phyloP scores from a whole-genome alignment of 2,797 vertebrate species.

The Alcedo atthis region DNA sequence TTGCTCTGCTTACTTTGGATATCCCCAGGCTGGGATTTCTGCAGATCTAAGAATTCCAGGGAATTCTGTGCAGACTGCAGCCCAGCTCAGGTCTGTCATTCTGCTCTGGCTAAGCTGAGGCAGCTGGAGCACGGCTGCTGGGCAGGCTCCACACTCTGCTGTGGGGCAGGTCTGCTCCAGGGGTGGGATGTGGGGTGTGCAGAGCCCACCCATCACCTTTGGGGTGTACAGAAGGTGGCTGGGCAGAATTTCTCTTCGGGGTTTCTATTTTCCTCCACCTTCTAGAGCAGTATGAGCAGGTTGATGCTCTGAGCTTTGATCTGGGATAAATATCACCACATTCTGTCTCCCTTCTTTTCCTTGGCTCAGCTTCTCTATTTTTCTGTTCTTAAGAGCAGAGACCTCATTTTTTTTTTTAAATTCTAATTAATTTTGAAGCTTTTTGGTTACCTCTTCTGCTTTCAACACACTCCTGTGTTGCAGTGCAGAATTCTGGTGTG shows the following conservation, averaged over 20 bases:
- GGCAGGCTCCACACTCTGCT: background rate
- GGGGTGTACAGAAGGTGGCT: background rate
- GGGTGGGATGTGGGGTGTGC: background rate
- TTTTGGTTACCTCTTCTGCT: background rate
- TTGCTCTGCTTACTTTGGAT: background rate
- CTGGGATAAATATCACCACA: background rate
- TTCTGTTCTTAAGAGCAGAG: conserved; percentile 1
- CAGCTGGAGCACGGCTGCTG: background rate
- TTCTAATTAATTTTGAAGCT: background rate
- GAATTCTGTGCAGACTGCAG: background rate
- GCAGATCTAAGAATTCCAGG: background rate
- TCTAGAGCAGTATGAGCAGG: background rate
- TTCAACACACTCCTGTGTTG: background rate
- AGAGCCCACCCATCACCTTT: background rate
- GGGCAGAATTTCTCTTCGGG: background rate
- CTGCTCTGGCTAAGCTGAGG: background rate
- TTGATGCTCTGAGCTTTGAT: background rate
- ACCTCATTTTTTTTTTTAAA: background rate
- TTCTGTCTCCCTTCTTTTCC: background rate
- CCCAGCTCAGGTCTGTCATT: background rate
- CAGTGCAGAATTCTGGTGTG: background rate
- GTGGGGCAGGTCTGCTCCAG: background rate
- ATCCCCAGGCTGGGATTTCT: background rate
- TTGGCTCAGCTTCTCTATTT: background rate
- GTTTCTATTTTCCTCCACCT: background rate